phyloP scores from a whole-genome alignment of 1,140 invertebrate genomes.

The Mizuhopecten yessoensis region DNA sequence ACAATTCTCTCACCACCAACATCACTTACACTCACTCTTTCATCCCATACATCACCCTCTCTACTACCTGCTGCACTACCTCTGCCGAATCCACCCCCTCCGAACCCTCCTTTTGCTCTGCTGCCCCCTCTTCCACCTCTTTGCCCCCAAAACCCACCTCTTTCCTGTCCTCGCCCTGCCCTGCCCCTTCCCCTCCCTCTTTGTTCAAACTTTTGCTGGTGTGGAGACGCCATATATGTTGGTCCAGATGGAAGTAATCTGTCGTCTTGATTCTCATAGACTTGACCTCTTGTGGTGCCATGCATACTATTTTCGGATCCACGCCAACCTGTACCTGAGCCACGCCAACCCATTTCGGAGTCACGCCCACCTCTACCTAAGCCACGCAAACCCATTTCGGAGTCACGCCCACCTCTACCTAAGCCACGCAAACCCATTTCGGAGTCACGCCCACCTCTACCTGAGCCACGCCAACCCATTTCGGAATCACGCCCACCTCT shows the following conservation, averaged over 20 bases:
- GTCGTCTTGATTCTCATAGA: background rate
- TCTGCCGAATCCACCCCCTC: background rate
- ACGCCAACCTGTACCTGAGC: no score
- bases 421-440: no score
- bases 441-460: no score
- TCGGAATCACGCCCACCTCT: background rate
- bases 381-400: no score
- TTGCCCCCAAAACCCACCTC: background rate
- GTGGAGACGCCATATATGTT: background rate
- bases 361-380: no score
- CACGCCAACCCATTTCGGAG: no score
- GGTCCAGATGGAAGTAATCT: background rate
- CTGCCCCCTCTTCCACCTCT: background rate
- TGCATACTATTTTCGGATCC: background rate
- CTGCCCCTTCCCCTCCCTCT: background rate
- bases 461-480: no score
- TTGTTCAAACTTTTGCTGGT: background rate
- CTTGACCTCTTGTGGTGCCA: background rate
- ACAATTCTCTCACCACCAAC: background rate
- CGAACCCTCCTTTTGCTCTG: background rate
- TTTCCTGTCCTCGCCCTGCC: background rate
- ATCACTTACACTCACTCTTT: background rate
- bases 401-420: no score
- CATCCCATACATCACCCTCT: background rate
- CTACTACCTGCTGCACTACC: no score